Conservation (phyloP, 2,113 vertebrate genomes). For the Micromys minutus region DNA sequence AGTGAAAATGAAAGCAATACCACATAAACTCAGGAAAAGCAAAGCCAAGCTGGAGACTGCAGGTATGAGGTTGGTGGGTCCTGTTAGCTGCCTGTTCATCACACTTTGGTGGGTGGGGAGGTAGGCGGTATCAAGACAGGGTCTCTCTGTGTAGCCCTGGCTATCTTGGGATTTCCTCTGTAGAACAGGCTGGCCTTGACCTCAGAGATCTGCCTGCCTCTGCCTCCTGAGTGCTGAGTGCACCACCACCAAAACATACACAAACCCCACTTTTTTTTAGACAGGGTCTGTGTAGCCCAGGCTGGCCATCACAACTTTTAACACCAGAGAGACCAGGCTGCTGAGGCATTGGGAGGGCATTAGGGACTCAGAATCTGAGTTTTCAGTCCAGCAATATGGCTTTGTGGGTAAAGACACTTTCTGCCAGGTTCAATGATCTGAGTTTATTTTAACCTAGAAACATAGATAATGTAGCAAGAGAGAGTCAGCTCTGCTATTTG, state of each 20-base stretch:
- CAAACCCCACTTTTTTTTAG: neutral
- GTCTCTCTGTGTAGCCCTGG: neutral
- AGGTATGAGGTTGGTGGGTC: neutral
- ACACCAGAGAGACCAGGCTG: neutral
- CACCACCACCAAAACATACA: no score
- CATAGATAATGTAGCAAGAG: neutral
- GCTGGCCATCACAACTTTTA: neutral
- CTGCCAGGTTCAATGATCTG: neutral
- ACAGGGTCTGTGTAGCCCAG: neutral
- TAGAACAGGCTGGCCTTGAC: neutral
- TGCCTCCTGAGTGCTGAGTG: neutral
- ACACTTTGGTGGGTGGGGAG: no score
- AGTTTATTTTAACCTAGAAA: neutral
- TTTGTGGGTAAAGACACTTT: neutral
- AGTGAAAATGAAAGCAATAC: constrained; percentile 63
- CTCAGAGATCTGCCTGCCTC: neutral
- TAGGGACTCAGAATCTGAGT: neutral
- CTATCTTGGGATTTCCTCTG: neutral
- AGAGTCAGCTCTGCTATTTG: no score
- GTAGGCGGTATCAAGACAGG: neutral
- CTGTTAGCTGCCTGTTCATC: neutral
- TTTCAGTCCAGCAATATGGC: neutral
- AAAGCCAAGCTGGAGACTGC: neutral
- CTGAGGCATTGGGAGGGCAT: neutral
- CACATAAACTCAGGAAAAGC: neutral